phyloP scores from a whole-genome alignment of 2,888 invertebrate genomes.

The Meiosimyza platycephala region DNA sequence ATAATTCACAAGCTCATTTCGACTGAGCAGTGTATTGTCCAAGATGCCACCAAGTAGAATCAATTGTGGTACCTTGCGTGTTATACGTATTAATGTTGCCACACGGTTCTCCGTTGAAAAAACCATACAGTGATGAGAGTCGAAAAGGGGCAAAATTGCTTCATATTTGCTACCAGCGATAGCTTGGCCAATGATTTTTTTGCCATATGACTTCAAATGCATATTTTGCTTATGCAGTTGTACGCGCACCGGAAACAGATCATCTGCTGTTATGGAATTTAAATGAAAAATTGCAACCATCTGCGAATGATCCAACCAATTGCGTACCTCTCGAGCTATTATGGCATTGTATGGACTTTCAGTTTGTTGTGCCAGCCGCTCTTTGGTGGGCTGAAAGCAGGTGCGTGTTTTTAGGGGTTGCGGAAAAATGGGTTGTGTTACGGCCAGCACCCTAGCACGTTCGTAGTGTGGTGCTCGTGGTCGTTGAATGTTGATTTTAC shows the following conservation, averaged over 20 bases:
- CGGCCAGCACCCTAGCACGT: conserved; percentile 74
- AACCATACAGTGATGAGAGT: conserved; percentile 74
- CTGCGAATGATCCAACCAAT: conserved; percentile 78
- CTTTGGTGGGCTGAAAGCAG: conserved; percentile 67
- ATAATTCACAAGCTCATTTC: conserved; percentile 76
- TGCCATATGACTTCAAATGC: conserved; percentile 76
- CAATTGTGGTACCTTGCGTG: conserved; percentile 78
- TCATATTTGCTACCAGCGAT: conserved; percentile 77
- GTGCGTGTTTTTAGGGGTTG: conserved; percentile 69
- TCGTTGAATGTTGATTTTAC: conserved; percentile 82
- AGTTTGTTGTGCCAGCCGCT: conserved; percentile 55
- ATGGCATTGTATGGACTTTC: conserved; percentile 80
- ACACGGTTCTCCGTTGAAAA: conserved; percentile 78
- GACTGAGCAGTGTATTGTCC: conserved; percentile 76
- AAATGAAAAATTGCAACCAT: conserved; percentile 79
- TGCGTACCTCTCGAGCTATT: conserved; percentile 76
- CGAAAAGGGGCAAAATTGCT: conserved; percentile 73
- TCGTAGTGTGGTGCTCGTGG: conserved; percentile 79
- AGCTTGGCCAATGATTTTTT: conserved; percentile 75
- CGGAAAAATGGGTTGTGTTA: conserved; percentile 75
- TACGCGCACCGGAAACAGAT: conserved; percentile 74
- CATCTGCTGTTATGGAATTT: conserved; percentile 77
- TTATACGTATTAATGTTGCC: conserved; percentile 72
- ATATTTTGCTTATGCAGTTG: conserved; percentile 76
- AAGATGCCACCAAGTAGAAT: conserved; percentile 82